Conservation (phyloP, 37 sponge, comb jelly and placozoan genomes). For the Hormiphora californensis region DNA sequence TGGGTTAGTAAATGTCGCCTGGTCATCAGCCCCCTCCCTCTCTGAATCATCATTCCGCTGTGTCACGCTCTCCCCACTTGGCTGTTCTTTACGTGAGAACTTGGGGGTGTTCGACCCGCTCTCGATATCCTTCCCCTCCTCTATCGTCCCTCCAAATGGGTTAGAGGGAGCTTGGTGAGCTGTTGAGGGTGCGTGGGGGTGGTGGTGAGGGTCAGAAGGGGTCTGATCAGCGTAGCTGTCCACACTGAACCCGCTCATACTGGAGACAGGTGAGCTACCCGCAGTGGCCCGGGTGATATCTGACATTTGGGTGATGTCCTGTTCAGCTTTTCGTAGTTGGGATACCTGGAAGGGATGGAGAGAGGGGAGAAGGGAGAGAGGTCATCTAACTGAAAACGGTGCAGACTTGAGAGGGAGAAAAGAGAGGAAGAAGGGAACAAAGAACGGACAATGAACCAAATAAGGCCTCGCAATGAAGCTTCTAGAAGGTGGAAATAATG, state of each 20-base stretch:
- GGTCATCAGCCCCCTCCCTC: not conserved
- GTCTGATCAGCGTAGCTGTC: not conserved
- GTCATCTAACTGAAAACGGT: too few relatives aligned
- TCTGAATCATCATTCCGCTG: too few relatives aligned
- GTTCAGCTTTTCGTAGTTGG: not conserved
- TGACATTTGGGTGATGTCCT: conserved; percentile 7
- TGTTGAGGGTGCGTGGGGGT: not conserved
- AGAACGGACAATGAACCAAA: too few relatives aligned
- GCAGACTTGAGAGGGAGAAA: too few relatives aligned
- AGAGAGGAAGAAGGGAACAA: too few relatives aligned
- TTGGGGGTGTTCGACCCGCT: too few relatives aligned
- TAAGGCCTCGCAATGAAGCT: too few relatives aligned
- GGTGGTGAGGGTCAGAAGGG: too few relatives aligned
- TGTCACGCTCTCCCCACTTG: not conserved
- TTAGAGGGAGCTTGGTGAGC: not conserved
- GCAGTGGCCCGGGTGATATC: conserved; percentile 56
- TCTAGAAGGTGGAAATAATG: too few relatives aligned
- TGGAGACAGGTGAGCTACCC: conserved; percentile 56
- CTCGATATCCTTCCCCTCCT: not conserved
- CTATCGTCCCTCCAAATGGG: conserved; percentile 12
- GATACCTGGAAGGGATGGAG: not conserved
- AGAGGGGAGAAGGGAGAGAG: too few relatives aligned
- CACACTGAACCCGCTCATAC: conserved; percentile 49
- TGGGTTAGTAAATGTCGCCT: not conserved
- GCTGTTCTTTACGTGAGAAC: not conserved